phyloP scores from a whole-genome alignment of 2,797 vertebrate genomes.

The Jordanella pulchra region DNA sequence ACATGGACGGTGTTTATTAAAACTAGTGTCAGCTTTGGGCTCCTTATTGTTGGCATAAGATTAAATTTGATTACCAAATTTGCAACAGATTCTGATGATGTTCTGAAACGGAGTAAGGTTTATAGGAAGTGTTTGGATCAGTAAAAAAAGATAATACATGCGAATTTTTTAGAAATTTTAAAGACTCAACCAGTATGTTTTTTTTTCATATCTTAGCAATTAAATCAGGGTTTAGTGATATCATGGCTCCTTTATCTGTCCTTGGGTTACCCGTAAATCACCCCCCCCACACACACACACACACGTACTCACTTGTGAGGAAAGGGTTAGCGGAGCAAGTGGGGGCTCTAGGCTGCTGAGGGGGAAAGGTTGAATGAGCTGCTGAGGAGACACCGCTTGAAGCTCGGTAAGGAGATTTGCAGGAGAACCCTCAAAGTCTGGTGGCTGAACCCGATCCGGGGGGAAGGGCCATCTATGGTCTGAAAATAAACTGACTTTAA shows the following conservation, averaged over 20 bases:
- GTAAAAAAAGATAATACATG: not conserved
- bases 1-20: not conserved
- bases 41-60: not conserved
- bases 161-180: not conserved
- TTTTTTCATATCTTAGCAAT: not conserved
- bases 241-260: not conserved
- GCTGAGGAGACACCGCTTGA: constrained; percentile 88
- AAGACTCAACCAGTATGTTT: not conserved
- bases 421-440: constrained; percentile 86
- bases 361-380: constrained; percentile 87
- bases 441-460: constrained; percentile 80
- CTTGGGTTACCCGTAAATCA: not conserved
- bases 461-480: constrained; percentile 91
- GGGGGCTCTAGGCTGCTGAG: constrained; percentile 87
- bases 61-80: not conserved
- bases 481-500: constrained; percentile 45
- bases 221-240: not conserved
- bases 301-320: constrained; percentile 71
- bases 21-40: not conserved
- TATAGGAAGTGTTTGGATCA: not conserved
- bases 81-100: not conserved
- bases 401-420: constrained; percentile 92
- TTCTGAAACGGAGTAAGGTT: not conserved
- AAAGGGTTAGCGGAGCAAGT: constrained; percentile 75
- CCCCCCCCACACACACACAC: too few relatives aligned